Conservation (phyloP, 1,140 invertebrate species). For the Sycophila sp. region DNA sequence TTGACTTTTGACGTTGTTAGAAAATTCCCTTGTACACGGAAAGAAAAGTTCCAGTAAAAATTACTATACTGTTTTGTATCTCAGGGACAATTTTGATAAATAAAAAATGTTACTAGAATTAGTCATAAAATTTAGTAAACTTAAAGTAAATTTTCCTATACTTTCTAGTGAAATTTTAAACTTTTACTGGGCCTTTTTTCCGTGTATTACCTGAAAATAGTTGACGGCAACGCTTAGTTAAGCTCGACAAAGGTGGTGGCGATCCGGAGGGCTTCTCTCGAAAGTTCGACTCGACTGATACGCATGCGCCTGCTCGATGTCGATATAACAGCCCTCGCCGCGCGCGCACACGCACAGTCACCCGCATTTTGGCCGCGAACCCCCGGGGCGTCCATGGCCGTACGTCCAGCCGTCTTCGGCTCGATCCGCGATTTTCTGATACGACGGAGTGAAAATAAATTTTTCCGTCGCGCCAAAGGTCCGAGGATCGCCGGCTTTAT, state of each 20-base stretch:
- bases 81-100: no score
- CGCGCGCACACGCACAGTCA: background rate
- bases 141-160: no score
- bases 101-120: no score
- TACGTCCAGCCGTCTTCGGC: constrained; percentile 1
- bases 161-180: no score
- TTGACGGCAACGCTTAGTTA: no score
- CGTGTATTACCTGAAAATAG: no score
- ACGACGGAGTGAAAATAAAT: background rate
- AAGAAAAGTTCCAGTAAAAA: no score
- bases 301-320: constrained; percentile 49
- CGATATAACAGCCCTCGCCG: constrained; percentile 45
- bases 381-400: background rate
- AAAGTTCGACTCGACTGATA: background rate
- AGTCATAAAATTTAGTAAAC: no score
- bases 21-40: no score
- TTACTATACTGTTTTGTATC: no score
- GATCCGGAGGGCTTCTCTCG: background rate
- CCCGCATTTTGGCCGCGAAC: background rate
- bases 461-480: background rate
- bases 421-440: background rate
- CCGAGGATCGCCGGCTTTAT: background rate
- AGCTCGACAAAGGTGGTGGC: background rate
- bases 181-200: no score
- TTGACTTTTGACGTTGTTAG: no score